Percentiles rank a stretch among this genome's conserved stretches.
Conservation (phyloP, 2,888 invertebrate species). For the Dorcus hopei region DNA sequence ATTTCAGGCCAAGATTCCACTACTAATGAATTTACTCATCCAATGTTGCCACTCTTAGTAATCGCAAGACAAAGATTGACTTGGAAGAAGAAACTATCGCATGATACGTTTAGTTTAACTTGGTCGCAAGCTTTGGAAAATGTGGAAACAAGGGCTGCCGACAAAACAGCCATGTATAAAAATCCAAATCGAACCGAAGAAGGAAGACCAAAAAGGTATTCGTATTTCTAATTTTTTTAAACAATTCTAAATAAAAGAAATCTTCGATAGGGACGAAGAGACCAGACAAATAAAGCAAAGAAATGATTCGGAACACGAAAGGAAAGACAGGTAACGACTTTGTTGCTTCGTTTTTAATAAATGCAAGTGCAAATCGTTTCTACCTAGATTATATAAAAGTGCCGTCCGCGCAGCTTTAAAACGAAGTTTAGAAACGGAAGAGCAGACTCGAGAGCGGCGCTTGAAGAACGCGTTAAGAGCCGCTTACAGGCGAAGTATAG, state of each 20-base stretch:
- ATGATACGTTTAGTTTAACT: not conserved
- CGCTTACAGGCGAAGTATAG: slow-evolving; percentile 11
- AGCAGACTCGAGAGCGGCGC: slow-evolving; percentile 11
- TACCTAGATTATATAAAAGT: not conserved
- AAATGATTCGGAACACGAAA: not conserved
- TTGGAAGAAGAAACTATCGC: not conserved
- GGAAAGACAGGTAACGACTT: not conserved
- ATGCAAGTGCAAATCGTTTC: not conserved
- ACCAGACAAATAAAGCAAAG: not conserved
- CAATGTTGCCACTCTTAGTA: too few species aligned
- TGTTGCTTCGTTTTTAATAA: not conserved
- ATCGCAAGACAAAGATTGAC: too few species aligned
- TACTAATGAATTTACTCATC: too few species aligned
- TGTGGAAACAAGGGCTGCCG: not conserved
- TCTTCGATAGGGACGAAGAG: not conserved
- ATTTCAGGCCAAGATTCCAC: too few species aligned
- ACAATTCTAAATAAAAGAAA: not conserved
- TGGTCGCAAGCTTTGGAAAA: not conserved
- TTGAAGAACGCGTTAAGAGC: slow-evolving; percentile 17
- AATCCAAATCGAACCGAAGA: not conserved
- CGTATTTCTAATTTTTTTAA: not conserved
- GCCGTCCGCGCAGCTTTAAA: not conserved
- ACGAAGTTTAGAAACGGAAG: slow-evolving; percentile 18
- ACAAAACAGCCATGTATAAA: not conserved
- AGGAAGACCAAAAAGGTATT: not conserved